phyloP scores from a whole-genome alignment of 2,113 vertebrate species.

The Hyperoodon ampullatus region DNA sequence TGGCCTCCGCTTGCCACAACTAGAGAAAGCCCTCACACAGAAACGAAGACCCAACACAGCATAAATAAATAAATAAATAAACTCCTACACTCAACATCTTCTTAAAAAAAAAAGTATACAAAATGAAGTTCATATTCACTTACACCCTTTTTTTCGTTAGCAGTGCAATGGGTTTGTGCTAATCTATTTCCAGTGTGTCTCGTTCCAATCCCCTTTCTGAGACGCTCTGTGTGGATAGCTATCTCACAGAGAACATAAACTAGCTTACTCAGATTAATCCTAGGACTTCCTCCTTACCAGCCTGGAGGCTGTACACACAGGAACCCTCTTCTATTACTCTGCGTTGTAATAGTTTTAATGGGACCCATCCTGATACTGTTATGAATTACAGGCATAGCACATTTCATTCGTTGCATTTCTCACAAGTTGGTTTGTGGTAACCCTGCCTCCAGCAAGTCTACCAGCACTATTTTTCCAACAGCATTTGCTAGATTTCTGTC shows the following conservation, averaged over 20 bases:
- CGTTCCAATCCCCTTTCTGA: not conserved
- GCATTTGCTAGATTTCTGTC: not conserved
- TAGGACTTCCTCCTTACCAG: not conserved
- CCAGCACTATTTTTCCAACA: not conserved
- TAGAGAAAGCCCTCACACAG: no score
- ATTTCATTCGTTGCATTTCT: not conserved
- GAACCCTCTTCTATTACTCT: not conserved
- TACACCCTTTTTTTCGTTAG: not conserved
- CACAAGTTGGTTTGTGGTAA: not conserved
- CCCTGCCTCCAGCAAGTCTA: not conserved
- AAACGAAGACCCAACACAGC: no score
- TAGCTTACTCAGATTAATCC: not conserved
- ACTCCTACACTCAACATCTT: no score
- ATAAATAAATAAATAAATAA: no score
- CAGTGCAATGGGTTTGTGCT: not conserved
- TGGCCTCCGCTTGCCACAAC: no score
- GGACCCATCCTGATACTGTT: not conserved
- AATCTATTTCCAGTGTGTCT: not conserved
- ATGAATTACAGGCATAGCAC: not conserved
- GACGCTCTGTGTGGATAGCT: not conserved
- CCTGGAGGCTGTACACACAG: not conserved
- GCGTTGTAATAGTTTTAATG: not conserved
- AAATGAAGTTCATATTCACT: not conserved
- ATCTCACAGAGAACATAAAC: not conserved
- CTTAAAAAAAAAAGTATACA: not conserved